phyloP scores from a whole-genome alignment of 2,797 vertebrate species.

The Clarias fuscus region DNA sequence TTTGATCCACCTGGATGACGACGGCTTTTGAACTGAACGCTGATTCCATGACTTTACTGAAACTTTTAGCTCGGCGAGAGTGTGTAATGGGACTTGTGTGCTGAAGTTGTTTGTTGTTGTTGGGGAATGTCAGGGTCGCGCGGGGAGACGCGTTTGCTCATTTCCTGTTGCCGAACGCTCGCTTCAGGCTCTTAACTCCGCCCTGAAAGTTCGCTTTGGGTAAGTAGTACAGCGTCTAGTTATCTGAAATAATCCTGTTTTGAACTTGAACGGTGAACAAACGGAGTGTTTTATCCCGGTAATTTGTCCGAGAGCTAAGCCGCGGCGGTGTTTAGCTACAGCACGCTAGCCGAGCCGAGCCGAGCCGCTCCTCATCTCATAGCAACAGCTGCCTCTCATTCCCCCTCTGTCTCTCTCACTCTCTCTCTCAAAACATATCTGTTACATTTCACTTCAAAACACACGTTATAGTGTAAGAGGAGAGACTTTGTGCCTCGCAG shows the following conservation, averaged over 20 bases:
- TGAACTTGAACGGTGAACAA: background rate
- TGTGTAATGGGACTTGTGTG: background rate
- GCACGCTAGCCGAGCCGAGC: background rate
- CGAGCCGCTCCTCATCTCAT: background rate
- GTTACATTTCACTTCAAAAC: too few relatives aligned
- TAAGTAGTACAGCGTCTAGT: background rate
- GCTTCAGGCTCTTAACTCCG: background rate
- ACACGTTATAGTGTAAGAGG: background rate
- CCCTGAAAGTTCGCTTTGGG: background rate
- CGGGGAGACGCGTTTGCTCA: constrained; percentile 25
- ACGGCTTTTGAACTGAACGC: constrained; percentile 43
- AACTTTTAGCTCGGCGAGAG: background rate
- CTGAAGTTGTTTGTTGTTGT: background rate
- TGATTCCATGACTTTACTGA: background rate
- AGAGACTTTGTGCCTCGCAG: background rate
- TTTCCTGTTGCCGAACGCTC: constrained; percentile 50
- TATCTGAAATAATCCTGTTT: too few relatives aligned
- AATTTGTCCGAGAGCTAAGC: background rate
- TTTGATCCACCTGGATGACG: constrained; percentile 64
- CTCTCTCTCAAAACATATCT: too few relatives aligned
- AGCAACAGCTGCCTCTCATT: too few relatives aligned
- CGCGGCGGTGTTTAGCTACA: background rate
- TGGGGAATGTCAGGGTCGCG: constrained; percentile 40
- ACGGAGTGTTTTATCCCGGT: background rate
- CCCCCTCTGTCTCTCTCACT: too few relatives aligned